Conservation (phyloP, 2,797 vertebrate genomes). For the Nyctalus aviator region DNA sequence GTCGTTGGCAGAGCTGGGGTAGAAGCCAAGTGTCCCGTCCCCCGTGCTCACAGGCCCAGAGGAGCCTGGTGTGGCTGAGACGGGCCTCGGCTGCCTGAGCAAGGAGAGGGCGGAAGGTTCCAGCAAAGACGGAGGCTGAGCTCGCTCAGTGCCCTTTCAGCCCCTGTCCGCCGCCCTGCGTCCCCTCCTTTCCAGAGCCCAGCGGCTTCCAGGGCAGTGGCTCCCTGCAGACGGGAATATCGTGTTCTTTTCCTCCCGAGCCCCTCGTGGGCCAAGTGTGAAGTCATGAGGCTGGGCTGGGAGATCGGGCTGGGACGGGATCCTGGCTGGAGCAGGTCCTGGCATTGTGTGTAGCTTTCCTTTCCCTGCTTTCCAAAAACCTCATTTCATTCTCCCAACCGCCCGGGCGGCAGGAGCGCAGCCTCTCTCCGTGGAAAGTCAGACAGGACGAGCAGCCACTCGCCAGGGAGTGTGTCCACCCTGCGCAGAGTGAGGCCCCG, state of each 20-base stretch:
- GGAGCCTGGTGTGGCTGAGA: neutral
- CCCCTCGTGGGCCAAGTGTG: neutral
- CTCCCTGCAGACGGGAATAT: neutral
- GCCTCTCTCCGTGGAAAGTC: neutral
- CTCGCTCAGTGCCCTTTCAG: rapidly evolving
- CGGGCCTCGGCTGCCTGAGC: rapidly evolving
- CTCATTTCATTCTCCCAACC: neutral
- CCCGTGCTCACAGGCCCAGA: rapidly evolving
- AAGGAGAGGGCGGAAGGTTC: neutral
- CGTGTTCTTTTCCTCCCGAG: neutral
- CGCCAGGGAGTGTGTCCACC: neutral
- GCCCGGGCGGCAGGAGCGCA: neutral
- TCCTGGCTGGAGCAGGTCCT: neutral
- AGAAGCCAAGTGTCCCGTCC: neutral
- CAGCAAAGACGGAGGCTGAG: neutral
- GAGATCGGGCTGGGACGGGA: neutral
- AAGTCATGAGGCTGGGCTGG: neutral
- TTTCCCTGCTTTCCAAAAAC: neutral
- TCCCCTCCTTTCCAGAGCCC: neutral
- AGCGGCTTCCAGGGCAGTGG: neutral
- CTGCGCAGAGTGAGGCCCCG: neutral
- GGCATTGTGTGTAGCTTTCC: neutral
- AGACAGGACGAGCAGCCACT: neutral
- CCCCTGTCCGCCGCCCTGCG: neutral
- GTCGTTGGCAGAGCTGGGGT: neutral